Conservation (phyloP, 2,797 vertebrate species). For the Aotus griseimembra region DNA sequence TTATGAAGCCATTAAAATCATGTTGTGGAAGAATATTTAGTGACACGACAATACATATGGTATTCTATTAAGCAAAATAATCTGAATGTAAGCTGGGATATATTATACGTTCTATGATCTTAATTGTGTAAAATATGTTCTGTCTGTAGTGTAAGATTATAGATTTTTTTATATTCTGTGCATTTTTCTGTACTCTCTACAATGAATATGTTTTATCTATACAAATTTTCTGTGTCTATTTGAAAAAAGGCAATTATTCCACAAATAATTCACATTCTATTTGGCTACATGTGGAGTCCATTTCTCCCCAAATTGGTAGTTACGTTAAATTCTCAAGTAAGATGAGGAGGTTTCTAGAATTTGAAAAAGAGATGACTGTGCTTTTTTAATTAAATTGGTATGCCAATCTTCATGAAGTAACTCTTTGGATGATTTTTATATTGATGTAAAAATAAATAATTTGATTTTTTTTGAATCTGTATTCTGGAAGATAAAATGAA, state of each 20-base stretch:
- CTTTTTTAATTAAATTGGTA: background rate
- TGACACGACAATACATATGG: background rate
- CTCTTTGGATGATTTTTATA: background rate
- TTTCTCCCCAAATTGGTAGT: conserved; percentile 9
- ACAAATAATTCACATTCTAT: background rate
- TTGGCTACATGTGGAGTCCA: background rate
- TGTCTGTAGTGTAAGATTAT: background rate
- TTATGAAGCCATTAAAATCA: conserved; percentile 59
- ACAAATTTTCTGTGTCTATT: background rate
- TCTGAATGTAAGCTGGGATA: background rate
- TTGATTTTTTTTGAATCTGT: background rate
- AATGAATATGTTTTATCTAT: background rate
- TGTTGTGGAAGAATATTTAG: conserved; percentile 3
- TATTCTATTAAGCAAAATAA: background rate
- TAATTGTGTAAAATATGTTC: conserved; percentile 29
- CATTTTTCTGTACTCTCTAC: conserved; percentile 5
- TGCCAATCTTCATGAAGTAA: background rate
- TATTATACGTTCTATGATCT: background rate
- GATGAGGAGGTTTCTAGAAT: background rate
- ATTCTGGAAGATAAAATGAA: background rate
- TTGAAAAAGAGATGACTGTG: background rate
- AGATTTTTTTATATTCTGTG: background rate
- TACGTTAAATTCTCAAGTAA: conserved; percentile 13
- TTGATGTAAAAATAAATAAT: background rate
- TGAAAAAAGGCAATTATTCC: background rate